Percentiles rank a stretch among this genome's conserved stretches.
These are phyloP conservation scores for Folsomia candida DNA, from an alignment of 2,888 invertebrate species.

Conservation along the genomic window DNA sequence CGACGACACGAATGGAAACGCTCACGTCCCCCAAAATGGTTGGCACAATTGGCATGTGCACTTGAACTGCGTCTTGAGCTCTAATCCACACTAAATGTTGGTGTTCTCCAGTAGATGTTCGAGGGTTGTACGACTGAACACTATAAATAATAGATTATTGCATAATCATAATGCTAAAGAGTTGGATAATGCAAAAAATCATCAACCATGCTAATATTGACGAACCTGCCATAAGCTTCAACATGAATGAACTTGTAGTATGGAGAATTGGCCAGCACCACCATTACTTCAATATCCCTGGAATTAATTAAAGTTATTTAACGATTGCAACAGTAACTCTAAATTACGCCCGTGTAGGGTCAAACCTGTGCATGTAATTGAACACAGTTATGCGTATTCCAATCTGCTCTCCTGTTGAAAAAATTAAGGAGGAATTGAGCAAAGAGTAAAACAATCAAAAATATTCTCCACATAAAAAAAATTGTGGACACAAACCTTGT, in stretches of 20 bases:
- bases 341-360: no score
- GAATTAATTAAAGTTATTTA: no score
- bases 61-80: slow-evolving; percentile 69
- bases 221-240: slow-evolving; percentile 68
- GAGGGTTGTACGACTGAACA: slow-evolving; percentile 77
- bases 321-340: no score
- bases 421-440: no score
- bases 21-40: slow-evolving; percentile 69
- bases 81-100: slow-evolving; percentile 87
- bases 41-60: slow-evolving; percentile 87
- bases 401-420: slow-evolving; percentile 82
- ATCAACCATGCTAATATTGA: background rate
- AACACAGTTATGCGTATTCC: slow-evolving; percentile 89
- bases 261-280: slow-evolving; percentile 77
- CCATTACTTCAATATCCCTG: slow-evolving; percentile 76
- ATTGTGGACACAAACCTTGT: no score
- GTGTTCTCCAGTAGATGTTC: slow-evolving; percentile 88
- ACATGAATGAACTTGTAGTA: slow-evolving; percentile 91
- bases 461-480: no score
- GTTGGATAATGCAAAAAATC: background rate
- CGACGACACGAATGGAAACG: slow-evolving; percentile 73
- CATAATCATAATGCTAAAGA: background rate
- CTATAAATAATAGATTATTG: no score
- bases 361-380: slow-evolving; percentile 88
- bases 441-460: no score